Evolutionary conservation across 2,113 vertebrate species (phyloP), one percentile per base, ranked within the genome.

Genomic region (Rhinolophus sinicus): DNA sequence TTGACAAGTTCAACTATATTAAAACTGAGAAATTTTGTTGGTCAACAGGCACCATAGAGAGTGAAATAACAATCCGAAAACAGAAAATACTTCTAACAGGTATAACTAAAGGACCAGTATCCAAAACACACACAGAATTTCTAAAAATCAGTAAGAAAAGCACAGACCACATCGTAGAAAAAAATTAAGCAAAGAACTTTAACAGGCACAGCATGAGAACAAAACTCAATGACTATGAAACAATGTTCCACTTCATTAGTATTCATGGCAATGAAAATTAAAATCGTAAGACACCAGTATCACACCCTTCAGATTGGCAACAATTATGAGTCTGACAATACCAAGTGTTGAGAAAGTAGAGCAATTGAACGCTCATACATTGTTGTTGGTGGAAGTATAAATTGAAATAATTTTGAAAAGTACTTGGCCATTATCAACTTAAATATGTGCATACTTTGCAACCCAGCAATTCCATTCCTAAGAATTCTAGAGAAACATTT

Each of bases 341-440:
- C 40, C 19, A 87, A 90, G n/a, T 83, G 44, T 78, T 93, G 35
- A 82, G 15, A 80, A 90, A 95, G 14, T 13, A 90, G 58, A 72
- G 33, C 89, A 93, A 88, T 35, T 22, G 69, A 85, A 80, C 33
- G 88, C 14, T 94, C 30, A 87, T 38, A 89, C 14, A 76, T 28
- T 82, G 64, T 50, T 81, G 18, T 8, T 69, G 19, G 12, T 70
- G 38, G 12, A 95, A 90, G 44, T 60, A 72, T 67, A 93, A 87
- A 91, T 16, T 88, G 33, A 95, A 88, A 47, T 24, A 92, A 93
- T 82, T 96, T 33, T 72, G n/a, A 84, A 88, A 91, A 95, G 52
- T 35, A 56, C 35, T 85, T 47, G 54, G 50, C 58, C n/a, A 73
- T 80, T 81, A 95, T 58, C 76, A 60, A 82, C 88, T 56, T 72